Percentiles rank a stretch among this genome's conserved stretches.
Conservation (phyloP, 1,140 invertebrate species). For the Hyphantria cunea region DNA sequence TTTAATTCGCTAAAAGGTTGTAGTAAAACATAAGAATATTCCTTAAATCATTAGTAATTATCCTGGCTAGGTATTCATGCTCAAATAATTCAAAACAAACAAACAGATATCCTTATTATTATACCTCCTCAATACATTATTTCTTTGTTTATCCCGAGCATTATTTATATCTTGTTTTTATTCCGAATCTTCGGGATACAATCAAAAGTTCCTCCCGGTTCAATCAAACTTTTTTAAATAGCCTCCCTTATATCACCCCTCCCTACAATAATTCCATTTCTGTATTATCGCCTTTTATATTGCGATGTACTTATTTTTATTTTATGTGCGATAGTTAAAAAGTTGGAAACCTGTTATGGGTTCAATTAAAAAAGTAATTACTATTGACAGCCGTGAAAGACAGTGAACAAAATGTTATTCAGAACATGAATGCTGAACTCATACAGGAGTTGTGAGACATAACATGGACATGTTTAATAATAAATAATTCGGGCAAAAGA, state of each 20-base stretch:
- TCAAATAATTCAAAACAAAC: no score
- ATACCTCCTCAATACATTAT: no score
- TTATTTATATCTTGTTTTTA: constrained; percentile 62
- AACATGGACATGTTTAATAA: no score
- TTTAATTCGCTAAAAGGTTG: no score
- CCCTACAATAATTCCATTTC: constrained; percentile 50
- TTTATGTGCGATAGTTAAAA: constrained; percentile 29
- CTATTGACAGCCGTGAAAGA: no score
- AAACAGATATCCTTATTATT: neutral
- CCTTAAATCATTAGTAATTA: no score
- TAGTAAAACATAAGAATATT: no score
- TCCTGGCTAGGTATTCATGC: no score
- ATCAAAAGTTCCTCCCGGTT: constrained; percentile 62
- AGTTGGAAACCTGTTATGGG: constrained; percentile 4
- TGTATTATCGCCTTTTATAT: constrained; percentile 58
- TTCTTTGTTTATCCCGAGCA: constrained; percentile 31
- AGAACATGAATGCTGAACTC: no score
- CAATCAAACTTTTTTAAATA: constrained; percentile 75
- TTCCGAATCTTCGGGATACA: constrained; percentile 62
- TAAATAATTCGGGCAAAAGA: no score
- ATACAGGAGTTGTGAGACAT: no score
- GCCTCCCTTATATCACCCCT: constrained; percentile 20
- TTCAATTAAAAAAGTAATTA: constrained; percentile 19
- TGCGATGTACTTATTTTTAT: constrained; percentile 31
- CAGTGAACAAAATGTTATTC: no score